Evolutionary conservation across 2,113 vertebrate species (phyloP).

Genomic region (Prolemur simus): DNA sequence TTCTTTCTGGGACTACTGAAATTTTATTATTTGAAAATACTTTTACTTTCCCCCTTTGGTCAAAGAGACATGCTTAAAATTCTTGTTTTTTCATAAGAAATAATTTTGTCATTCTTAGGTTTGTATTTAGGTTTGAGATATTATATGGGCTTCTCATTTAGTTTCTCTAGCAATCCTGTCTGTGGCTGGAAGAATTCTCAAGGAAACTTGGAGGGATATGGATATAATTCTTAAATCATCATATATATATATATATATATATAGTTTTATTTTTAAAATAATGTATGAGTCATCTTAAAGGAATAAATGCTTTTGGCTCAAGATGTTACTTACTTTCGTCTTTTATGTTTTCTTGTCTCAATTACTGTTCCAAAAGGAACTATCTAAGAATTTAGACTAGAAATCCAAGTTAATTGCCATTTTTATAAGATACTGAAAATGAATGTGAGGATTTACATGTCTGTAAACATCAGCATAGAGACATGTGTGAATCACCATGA

Average conservation of each 20-base stretch:
- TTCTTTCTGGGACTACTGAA: background rate
- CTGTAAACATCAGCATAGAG: background rate
- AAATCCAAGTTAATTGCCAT: background rate
- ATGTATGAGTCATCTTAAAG: background rate
- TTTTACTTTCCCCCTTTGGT: background rate
- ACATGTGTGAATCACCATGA: background rate
- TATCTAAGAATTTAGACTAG: background rate
- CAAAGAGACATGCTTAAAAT: slow-evolving; percentile 2
- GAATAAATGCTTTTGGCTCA: background rate
- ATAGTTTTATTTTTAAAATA: background rate
- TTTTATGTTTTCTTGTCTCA: background rate
- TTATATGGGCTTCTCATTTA: background rate
- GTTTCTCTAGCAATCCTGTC: background rate
- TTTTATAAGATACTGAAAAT: slow-evolving; percentile 45
- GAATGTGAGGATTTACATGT: background rate
- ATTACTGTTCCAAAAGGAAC: background rate
- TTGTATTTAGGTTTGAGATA: background rate
- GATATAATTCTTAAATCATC: background rate
- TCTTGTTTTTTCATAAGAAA: slow-evolving; percentile 23
- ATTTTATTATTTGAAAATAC: background rate
- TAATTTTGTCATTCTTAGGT: background rate
- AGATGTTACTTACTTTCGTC: background rate
- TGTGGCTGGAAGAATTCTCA: background rate
- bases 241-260: background rate
- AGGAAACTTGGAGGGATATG: background rate